These are phyloP conservation scores for Eulithis testata DNA, from an alignment of 2,888 invertebrate species.

Conservation along the genomic window DNA sequence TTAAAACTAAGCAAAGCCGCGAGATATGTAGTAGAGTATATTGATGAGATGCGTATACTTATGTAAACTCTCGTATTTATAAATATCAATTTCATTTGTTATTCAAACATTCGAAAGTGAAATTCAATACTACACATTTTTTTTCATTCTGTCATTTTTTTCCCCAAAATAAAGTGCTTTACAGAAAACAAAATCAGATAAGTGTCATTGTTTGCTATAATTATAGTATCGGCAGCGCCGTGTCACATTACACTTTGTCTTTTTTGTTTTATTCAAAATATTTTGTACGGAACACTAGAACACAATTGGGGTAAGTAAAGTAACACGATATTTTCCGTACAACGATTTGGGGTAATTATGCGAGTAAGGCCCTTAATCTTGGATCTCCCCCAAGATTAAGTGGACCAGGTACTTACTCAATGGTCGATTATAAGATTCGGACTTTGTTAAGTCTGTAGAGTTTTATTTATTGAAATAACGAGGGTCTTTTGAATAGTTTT, in stretches of 20 bases:
- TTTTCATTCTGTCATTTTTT: slow-evolving; percentile 33
- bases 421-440: slow-evolving; percentile 23
- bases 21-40: too few species aligned
- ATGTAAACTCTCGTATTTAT: neutral
- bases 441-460: neutral
- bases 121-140: slow-evolving; percentile 26
- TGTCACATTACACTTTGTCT: slow-evolving; percentile 59
- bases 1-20: too few species aligned
- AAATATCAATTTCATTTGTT: slow-evolving; percentile 17
- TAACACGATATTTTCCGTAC: slow-evolving; percentile 67
- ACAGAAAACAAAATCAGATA: slow-evolving; percentile 58
- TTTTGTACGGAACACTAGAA: slow-evolving; percentile 46
- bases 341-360: slow-evolving; percentile 68
- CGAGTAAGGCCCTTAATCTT: slow-evolving; percentile 23
- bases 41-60: too few species aligned
- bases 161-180: slow-evolving; percentile 41
- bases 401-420: slow-evolving; percentile 28
- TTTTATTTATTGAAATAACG: slow-evolving; percentile 1
- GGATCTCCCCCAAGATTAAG: slow-evolving; percentile 24
- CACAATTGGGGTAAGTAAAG: slow-evolving; percentile 50
- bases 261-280: slow-evolving; percentile 52
- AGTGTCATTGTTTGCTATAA: slow-evolving; percentile 71
- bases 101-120: slow-evolving; percentile 36
- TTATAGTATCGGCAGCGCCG: slow-evolving; percentile 63
- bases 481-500: neutral